Evolutionary conservation across 2,113 vertebrate species (phyloP), one percentile per base, ranked within the genome.

Genomic region (mouse (Mus musculus)): DNA sequence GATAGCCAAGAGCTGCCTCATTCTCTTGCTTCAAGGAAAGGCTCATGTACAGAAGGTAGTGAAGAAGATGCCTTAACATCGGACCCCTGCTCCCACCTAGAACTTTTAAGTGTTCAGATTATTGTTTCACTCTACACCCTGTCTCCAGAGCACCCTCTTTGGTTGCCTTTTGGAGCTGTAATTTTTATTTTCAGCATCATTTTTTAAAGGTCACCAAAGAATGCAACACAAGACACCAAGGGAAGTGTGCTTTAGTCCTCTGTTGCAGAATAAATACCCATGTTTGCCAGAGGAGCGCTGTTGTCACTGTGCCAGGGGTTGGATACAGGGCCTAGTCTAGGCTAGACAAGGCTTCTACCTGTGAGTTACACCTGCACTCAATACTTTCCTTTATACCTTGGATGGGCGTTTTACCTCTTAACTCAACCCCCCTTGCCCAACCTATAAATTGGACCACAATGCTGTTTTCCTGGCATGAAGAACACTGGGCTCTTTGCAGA

Each of bases 221-320:
- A 33, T 26, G 0, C 17, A 59, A 52, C 49, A 59, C 20, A 63
- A 69, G 36, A 2, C 13, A 78, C 24, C 59, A 72, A 61, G 16
- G 54, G 52, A 92, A 92, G 26, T 77, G 61, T 46, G 52, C 54
- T 91, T 84, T 39, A 13, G 39, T 28, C 49, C 69, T n/a, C 11
- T 54, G 65, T 24, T 90, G 87, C 22, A 91, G 82, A 85, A 65
- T 54, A 67, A 80, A 42, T n/a, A n/a, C 63, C 63, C 59, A 22
- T 78, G n/a, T 95, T 94, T 93, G 52, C 67, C 61, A 87, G 93
- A 39, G n/a, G 85, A 46, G n/a, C 26, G 17, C 59, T 63, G n/a
- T 63, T 84, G 59, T 42, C 80, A 10, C 56, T 63, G n/a, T 82
- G 52, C 54, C 42, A 61, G n/a, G 56, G 56, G 20, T 63, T 26